A percentile compares a stretch with the other conserved stretches of the same genome.
Evolutionary conservation across 2,113 vertebrate species (phyloP).

Genomic region (Triplophysa siluroides): DNA sequence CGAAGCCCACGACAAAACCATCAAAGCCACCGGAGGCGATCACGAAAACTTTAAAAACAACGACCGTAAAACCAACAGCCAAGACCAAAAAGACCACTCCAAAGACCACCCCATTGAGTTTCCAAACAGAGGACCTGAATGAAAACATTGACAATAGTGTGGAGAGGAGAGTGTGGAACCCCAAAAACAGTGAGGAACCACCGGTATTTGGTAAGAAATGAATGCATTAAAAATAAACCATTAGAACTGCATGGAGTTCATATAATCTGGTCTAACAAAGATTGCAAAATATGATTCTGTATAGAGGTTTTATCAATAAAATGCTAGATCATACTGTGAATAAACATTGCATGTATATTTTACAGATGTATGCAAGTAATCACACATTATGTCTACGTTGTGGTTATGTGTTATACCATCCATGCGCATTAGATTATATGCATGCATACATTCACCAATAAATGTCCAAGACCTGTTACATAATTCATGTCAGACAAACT

Average conservation of each 20-base stretch:
- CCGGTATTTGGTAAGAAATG: conserved; percentile 62
- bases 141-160: conserved; percentile 42
- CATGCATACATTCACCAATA: background rate
- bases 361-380: too few species aligned
- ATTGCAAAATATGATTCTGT: too few species aligned
- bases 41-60: background rate
- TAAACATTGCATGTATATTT: too few species aligned
- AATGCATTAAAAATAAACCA: too few species aligned
- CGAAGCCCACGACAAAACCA: background rate
- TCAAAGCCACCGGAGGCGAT: background rate
- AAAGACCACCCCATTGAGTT: conserved; percentile 2
- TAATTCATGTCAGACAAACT: conserved; percentile 17
- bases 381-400: too few species aligned
- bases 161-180: conserved; percentile 24
- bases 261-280: too few species aligned
- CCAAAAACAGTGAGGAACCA: conserved; percentile 40
- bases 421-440: background rate
- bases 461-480: background rate
- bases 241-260: too few species aligned
- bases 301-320: too few species aligned
- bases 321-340: too few species aligned
- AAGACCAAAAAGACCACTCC: background rate
- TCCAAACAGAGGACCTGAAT: conserved; percentile 39
- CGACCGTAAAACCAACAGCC: conserved; percentile 22
- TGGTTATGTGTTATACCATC: background rate